Base-by-base conservation (phyloP, 1,140 invertebrate species). In the Drosophila serrata region DNA sequence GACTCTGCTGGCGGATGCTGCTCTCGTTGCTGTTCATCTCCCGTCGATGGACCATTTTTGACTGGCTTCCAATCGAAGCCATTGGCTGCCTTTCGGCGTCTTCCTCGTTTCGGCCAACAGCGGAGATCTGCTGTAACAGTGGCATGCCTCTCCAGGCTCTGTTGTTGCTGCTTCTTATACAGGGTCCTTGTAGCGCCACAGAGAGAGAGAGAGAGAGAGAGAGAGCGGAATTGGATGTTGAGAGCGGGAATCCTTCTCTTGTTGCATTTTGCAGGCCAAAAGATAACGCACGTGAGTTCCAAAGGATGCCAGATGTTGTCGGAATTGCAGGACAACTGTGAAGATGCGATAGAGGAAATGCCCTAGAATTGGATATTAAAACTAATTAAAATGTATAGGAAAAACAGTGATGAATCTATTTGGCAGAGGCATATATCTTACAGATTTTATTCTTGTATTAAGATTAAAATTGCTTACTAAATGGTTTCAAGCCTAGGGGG, bases 11-110 rank as follows among this genome's bases (percentile, higher is more conserved):
- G 45, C 72, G 56, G 65, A 56, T 88, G 75, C 61, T 68, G 70
- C 57, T 63, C 65, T 75, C 68, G 77, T 70, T 84, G 70, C 78
- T 78, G 85, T 84, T 90, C 85, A 90, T 90, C 81, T 81, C 85
- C 70, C 81, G 86, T 79, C 85, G 85, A 81, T 90, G 86, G 85
- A 90, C 85, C 85, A 90, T 90, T 90, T 90, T 85, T 90, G 86
- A 90, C 85, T 90, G 85, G 67, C 75, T 85, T 85, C 78, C 65
- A 80, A 82, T 88, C 69, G 80, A 85, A 90, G 78, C 64, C 55
- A 69, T 79, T 82, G 40, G 59, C 64, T 39, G 64, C 42, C 33
- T 37, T 63, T 45, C 62, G 60, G 31, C 35, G 60, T 33, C 60
- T 27, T 39, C 13, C 51, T 40, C 51, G 35, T 12, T 49, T 27